Base-by-base conservation (phyloP, 2,888 invertebrate genomes). In the Leptopilina drosophilae region DNA sequence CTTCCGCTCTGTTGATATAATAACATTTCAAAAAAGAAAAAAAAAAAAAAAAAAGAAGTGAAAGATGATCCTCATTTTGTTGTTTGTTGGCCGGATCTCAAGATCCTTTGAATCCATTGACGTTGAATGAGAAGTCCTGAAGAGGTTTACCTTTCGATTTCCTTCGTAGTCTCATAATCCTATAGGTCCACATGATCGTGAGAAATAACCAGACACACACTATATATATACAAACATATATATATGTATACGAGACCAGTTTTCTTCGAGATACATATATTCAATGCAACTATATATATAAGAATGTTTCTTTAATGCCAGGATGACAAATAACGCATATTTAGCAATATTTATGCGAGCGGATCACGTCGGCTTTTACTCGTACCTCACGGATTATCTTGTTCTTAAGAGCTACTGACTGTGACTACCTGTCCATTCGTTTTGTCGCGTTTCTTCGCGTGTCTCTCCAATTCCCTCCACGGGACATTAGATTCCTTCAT, bases 341-440 rank as follows among this genome's bases (percentile, higher is more conserved):
- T 90, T 88, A 90, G 85, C 83, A 87, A 88, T 88, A 89, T 90
- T 90, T 88, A 89, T 88, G 87, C 88, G 87, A 88, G 84, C 87
- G 89, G 88, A 89, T 90, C 88, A 88, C 86, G 89, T 90, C 89
- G 86, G 88, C 89, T 89, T 88, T 87, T 81, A 86, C 86, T 87
- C 87, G 86, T 85, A 86, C 83, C 80, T 81, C 79, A 79, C 82
- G 87, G 89, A 90, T 90, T 90, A 90, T 90, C 89, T 87, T 87
- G 86, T 88, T 85, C 84, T 75, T 78, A 80, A 64, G 77, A 75
- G 81, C 80, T 81, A 81, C 82, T 75, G 73, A 76, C 78, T 76
- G 20, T 40, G 49, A 49, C 73, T 69, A 64, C 69, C 78, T 78
- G 56, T 78, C 53, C 66, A 56, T 77, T 64, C 67, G 64, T 49